phyloP scores from a whole-genome alignment of 2,797 vertebrate genomes.

The Pangasius mekongensis region DNA sequence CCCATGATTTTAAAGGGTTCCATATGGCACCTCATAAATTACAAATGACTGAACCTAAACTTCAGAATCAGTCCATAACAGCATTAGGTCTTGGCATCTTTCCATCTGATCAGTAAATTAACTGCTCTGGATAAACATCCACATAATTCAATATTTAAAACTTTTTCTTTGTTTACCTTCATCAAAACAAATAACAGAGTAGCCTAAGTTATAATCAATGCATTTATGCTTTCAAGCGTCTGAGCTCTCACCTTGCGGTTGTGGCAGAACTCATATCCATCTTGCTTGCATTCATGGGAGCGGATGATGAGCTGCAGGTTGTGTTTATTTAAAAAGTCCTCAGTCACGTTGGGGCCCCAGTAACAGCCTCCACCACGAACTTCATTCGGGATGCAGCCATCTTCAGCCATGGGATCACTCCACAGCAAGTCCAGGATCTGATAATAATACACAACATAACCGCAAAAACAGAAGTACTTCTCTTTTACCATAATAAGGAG shows the following conservation, averaged over 20 bases:
- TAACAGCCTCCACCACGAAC: slow-evolving; percentile 91
- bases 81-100: background rate
- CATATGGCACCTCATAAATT: background rate
- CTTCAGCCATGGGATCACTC: slow-evolving; percentile 88
- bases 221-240: background rate
- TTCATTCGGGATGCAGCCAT: slow-evolving; percentile 85
- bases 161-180: background rate
- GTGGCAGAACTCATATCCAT: slow-evolving; percentile 95
- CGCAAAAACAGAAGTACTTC: background rate
- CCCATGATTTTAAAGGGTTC: background rate
- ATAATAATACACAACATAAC: background rate
- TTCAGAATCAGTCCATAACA: background rate
- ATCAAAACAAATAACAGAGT: background rate
- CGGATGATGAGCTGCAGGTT: slow-evolving; percentile 89
- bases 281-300: slow-evolving; percentile 94
- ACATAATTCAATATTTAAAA: background rate
- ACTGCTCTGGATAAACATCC: background rate
- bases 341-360: slow-evolving; percentile 91
- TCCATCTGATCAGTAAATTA: background rate
- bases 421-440: slow-evolving; percentile 91
- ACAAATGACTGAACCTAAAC: background rate
- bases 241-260: slow-evolving; percentile 79
- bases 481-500: background rate
- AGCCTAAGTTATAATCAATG: background rate
- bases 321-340: slow-evolving; percentile 82